These are phyloP conservation scores for Drosophila kohkoa DNA, from an alignment of 1,140 invertebrate species.

Conservation along the genomic window DNA sequence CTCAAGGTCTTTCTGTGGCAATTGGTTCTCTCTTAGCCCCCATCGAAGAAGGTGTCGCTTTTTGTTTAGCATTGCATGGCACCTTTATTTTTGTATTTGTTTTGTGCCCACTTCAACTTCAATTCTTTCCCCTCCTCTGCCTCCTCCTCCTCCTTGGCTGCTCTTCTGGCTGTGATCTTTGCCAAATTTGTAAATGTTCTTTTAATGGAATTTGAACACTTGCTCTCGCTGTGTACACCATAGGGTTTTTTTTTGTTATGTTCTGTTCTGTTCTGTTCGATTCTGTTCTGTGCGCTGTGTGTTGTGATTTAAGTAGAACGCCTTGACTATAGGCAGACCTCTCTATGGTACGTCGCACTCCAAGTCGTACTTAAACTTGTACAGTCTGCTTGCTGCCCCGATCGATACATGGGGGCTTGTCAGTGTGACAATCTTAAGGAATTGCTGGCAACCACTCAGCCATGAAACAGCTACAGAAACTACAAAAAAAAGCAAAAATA, in stretches of 20 bases:
- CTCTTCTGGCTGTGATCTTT: slow-evolving; percentile 57
- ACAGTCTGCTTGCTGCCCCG: neutral
- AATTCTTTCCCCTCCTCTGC: neutral
- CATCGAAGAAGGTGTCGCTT: slow-evolving; percentile 73
- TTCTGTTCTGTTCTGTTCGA: too few species aligned
- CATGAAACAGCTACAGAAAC: slow-evolving; percentile 30
- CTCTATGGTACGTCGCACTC: neutral
- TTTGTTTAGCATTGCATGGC: slow-evolving; percentile 54
- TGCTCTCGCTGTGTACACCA: slow-evolving; percentile 47
- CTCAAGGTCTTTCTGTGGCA: slow-evolving; percentile 72
- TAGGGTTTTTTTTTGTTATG: slow-evolving; percentile 41
- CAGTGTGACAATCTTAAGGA: slow-evolving; percentile 58
- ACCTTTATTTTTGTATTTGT: slow-evolving; percentile 21
- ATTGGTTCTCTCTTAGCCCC: slow-evolving; percentile 45
- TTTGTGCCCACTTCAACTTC: slow-evolving; percentile 6
- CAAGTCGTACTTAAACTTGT: neutral
- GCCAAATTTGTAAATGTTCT: slow-evolving; percentile 83
- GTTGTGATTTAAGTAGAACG: slow-evolving; percentile 53
- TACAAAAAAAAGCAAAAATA: slow-evolving; percentile 7
- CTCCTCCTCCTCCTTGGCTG: neutral
- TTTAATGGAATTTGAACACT: slow-evolving; percentile 83
- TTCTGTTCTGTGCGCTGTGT: slow-evolving; percentile 3
- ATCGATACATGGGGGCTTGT: slow-evolving; percentile 49
- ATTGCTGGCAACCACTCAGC: slow-evolving; percentile 51
- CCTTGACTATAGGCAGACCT: slow-evolving; percentile 29